Percentiles rank a stretch among this genome's conserved stretches.
phyloP scores from a whole-genome alignment of 1,140 invertebrate genomes.

The Dinoponera quadriceps region DNA sequence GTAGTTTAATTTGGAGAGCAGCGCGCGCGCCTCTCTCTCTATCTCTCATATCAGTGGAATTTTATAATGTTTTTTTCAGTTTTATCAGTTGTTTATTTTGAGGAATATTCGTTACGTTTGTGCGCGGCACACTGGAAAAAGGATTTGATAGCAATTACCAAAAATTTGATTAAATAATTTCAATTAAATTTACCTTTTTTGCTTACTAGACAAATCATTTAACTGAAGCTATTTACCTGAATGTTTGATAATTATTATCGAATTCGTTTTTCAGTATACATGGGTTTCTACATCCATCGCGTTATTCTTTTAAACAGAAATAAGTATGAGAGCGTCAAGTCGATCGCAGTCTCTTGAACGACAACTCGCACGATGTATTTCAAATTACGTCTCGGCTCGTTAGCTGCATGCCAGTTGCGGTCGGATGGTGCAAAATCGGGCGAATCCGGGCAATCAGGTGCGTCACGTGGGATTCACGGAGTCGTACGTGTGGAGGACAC shows the following conservation, averaged over 20 bases:
- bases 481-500: conserved; percentile 52
- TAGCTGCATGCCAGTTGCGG: conserved; percentile 46
- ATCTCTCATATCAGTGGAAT: no score
- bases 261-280: no score
- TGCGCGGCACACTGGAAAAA: background rate
- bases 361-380: conserved; percentile 34
- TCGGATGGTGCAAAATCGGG: conserved; percentile 58
- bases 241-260: background rate
- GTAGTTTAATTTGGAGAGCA: no score
- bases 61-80: no score
- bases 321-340: background rate
- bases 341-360: conserved; percentile 24
- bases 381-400: conserved; percentile 47
- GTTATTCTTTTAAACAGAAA: background rate
- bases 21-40: no score
- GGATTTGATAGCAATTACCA: no score
- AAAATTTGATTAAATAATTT: no score
- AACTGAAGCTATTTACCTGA: background rate
- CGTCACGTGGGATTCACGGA: conserved; percentile 54
- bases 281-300: no score
- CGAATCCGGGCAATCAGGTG: conserved; percentile 52
- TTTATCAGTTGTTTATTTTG: background rate
- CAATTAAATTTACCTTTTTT: no score
- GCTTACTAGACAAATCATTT: no score
- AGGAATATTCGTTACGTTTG: background rate